These are phyloP conservation scores for Hedychridium roseum DNA, from an alignment of 2,888 invertebrate genomes.

Conservation along the genomic window DNA sequence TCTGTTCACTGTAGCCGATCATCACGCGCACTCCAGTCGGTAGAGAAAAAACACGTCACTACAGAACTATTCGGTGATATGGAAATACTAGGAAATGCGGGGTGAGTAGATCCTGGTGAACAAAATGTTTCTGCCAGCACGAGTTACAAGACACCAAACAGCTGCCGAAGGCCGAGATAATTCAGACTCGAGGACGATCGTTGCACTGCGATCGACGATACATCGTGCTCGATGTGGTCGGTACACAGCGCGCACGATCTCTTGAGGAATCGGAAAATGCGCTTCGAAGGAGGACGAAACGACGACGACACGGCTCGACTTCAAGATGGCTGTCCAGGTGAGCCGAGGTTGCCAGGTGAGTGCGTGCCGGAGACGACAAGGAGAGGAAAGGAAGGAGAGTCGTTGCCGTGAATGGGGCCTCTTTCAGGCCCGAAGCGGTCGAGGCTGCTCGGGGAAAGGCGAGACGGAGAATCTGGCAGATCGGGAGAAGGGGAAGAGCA, in stretches of 20 bases:
- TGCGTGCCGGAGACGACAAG: neutral
- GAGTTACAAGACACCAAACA: too few species aligned
- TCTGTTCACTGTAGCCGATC: too few species aligned
- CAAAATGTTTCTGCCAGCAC: too few species aligned
- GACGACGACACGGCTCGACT: conserved; percentile 25
- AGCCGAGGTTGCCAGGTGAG: conserved; percentile 43
- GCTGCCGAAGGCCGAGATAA: too few species aligned
- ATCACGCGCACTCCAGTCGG: too few species aligned
- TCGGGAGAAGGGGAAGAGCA: neutral
- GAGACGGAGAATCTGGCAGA: neutral
- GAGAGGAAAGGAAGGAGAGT: conserved; percentile 14
- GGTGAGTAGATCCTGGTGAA: too few species aligned
- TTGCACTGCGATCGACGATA: too few species aligned
- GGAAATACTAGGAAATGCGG: too few species aligned
- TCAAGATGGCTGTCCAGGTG: conserved; percentile 49
- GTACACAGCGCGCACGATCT: conserved; percentile 12
- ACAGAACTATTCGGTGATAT: too few species aligned
- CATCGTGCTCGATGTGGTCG: neutral
- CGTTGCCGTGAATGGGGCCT: conserved; percentile 29
- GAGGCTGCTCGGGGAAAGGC: neutral
- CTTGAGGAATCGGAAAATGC: conserved; percentile 22
- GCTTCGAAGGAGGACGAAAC: conserved; percentile 26
- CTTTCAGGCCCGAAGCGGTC: neutral
- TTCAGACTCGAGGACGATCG: too few species aligned
- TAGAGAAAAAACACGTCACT: too few species aligned